Percentiles rank a stretch among this genome's conserved stretches.
phyloP scores from a whole-genome alignment of 2,888 invertebrate genomes.

The Halocaridina rubra region DNA sequence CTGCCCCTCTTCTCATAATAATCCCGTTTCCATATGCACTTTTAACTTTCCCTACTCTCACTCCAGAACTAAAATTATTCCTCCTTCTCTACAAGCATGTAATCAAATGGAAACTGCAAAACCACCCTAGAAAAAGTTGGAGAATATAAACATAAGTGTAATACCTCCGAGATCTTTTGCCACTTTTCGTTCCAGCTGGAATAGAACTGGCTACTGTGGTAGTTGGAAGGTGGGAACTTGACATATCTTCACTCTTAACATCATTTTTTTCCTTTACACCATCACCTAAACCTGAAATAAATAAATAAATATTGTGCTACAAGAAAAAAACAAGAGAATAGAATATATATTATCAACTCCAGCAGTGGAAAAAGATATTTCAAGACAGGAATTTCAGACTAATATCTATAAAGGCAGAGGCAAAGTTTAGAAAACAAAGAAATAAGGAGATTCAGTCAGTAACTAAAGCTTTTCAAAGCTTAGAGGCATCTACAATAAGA shows the following conservation, averaged over 20 bases:
- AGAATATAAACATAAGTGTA: slow-evolving; percentile 7
- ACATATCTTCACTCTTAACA: slow-evolving; percentile 56
- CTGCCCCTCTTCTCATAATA: too few species aligned
- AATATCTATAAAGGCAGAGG: too few species aligned
- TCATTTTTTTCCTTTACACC: slow-evolving; percentile 59
- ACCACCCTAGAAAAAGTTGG: not conserved
- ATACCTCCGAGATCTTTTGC: slow-evolving; percentile 62
- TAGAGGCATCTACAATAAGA: too few species aligned
- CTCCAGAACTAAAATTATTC: too few species aligned
- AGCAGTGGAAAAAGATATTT: not conserved
- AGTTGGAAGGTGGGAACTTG: slow-evolving; percentile 36
- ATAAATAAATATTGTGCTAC: too few species aligned
- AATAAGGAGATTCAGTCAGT: too few species aligned
- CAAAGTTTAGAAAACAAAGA: too few species aligned
- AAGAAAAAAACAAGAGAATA: not conserved
- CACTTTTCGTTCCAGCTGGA: slow-evolving; percentile 53
- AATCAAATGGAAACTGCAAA: not conserved
- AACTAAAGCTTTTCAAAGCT: too few species aligned
- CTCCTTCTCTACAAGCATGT: too few species aligned
- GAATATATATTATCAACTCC: not conserved
- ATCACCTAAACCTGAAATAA: slow-evolving; percentile 54
- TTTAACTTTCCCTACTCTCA: too few species aligned
- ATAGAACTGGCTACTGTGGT: slow-evolving; percentile 48
- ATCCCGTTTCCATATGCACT: too few species aligned
- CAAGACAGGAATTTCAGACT: not conserved